phyloP scores from a whole-genome alignment of 92 coral and sea anemone genomes.

The Hydrozoanthus gracilis region DNA sequence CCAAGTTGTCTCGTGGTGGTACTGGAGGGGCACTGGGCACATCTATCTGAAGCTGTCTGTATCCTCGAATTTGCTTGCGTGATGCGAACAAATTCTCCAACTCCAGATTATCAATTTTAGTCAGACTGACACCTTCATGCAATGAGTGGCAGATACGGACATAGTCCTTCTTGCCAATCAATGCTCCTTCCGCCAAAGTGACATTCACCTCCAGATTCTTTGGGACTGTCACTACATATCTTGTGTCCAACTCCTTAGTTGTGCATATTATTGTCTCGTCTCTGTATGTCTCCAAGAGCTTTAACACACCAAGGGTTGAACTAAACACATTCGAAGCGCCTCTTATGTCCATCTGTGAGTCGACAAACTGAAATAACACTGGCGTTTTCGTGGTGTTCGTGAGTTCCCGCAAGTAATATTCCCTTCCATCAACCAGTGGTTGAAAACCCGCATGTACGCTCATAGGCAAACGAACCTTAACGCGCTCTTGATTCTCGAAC shows the following conservation, averaged over 20 bases:
- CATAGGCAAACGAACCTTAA: conserved; percentile 66
- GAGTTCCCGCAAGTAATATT: conserved; percentile 87
- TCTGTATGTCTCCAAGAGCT: conserved; percentile 62
- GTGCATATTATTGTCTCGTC: conserved; percentile 87
- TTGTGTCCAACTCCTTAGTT: conserved; percentile 63
- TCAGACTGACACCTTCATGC: conserved; percentile 85
- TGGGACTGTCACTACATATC: conserved; percentile 89
- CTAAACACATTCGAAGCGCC: conserved; percentile 72
- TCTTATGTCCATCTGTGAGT: conserved; percentile 54
- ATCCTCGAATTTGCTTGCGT: conserved; percentile 81
- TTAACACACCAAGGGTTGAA: conserved; percentile 77
- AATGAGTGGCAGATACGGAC: conserved; percentile 81
- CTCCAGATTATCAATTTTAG: conserved; percentile 81
- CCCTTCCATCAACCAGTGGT: conserved; percentile 90
- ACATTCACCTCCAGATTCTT: conserved; percentile 82
- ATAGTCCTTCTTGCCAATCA: conserved; percentile 87
- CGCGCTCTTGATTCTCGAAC: conserved; percentile 75
- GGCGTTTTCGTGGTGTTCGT: conserved; percentile 59
- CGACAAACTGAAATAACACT: conserved; percentile 83
- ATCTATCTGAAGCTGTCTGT: conserved; percentile 57
- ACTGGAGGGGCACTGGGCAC: conserved; percentile 55
- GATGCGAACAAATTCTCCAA: conserved; percentile 84
- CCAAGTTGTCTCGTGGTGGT: conserved; percentile 46
- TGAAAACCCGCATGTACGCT: conserved; percentile 90
- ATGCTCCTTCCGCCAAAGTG: conserved; percentile 84